A percentile compares a stretch with the other conserved stretches of the same genome.
These are phyloP conservation scores for Megaceryle torquata DNA, from an alignment of 2,113 vertebrate species.

Conservation along the genomic window DNA sequence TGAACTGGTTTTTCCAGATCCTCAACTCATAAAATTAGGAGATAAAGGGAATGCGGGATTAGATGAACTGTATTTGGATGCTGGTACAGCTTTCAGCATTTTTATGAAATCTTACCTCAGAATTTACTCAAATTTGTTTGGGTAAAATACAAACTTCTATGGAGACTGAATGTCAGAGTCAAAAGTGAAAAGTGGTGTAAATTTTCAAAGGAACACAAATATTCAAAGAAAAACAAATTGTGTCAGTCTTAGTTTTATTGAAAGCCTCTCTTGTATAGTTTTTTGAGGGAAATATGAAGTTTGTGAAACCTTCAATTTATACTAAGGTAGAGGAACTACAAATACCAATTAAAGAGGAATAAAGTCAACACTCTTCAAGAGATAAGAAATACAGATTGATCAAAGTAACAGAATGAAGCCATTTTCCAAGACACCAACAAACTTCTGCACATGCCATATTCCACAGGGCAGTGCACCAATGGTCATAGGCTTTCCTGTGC, in stretches of 20 bases:
- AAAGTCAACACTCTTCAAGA: background rate
- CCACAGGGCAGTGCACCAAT: rapidly evolving
- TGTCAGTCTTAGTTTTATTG: background rate
- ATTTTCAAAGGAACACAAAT: background rate
- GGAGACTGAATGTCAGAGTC: background rate
- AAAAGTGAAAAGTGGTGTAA: background rate
- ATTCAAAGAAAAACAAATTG: background rate
- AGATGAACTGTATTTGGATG: background rate
- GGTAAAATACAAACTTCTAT: background rate
- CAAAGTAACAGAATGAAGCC: background rate
- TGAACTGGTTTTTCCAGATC: background rate
- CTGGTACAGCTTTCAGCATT: background rate
- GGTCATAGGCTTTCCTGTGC: background rate
- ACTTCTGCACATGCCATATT: rapidly evolving
- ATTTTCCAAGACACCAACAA: background rate
- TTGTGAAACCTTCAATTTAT: background rate
- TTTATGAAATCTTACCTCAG: background rate
- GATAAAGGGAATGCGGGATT: background rate
- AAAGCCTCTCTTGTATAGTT: background rate
- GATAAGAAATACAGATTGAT: background rate
- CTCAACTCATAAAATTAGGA: background rate
- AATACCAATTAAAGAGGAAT: background rate
- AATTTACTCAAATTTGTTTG: background rate
- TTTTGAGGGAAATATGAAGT: background rate
- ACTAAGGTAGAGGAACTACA: background rate